These are phyloP conservation scores for Plecturocebus donacophilus DNA, from an alignment of 2,113 vertebrate genomes.

Conservation along the genomic window DNA sequence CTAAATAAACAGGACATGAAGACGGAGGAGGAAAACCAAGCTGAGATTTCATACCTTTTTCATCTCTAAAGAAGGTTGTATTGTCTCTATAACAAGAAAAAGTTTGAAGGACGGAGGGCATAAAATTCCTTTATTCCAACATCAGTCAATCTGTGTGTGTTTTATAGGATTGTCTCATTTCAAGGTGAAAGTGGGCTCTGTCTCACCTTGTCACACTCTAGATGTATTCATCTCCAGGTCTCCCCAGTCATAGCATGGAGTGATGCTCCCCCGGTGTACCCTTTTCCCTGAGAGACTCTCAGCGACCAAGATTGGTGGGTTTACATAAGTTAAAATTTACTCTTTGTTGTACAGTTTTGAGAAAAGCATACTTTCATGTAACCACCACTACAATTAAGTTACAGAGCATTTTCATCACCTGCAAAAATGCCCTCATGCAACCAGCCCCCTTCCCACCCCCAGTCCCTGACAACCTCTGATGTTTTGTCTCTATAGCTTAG, in stretches of 20 bases:
- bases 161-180: neutral
- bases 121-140: conserved; percentile 23
- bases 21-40: neutral
- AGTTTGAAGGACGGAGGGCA: neutral
- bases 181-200: neutral
- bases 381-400: conserved; percentile 6
- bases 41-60: conserved; percentile 28
- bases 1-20: conserved; percentile 60
- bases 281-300: neutral
- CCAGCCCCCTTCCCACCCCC: neutral
- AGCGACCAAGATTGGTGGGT: neutral
- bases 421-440: neutral
- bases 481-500: neutral
- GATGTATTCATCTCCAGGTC: neutral
- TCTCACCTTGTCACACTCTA: neutral
- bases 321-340: neutral
- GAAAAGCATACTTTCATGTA: neutral
- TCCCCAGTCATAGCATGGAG: neutral
- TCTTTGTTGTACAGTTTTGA: neutral
- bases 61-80: conserved; percentile 21
- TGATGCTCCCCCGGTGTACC: neutral
- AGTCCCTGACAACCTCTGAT: neutral
- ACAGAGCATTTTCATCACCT: neutral
- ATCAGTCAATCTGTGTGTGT: neutral
- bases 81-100: conserved; percentile 51